These are phyloP conservation scores for Penaeus monodon DNA, from an alignment of 2,888 invertebrate species.

Conservation along the genomic window DNA sequence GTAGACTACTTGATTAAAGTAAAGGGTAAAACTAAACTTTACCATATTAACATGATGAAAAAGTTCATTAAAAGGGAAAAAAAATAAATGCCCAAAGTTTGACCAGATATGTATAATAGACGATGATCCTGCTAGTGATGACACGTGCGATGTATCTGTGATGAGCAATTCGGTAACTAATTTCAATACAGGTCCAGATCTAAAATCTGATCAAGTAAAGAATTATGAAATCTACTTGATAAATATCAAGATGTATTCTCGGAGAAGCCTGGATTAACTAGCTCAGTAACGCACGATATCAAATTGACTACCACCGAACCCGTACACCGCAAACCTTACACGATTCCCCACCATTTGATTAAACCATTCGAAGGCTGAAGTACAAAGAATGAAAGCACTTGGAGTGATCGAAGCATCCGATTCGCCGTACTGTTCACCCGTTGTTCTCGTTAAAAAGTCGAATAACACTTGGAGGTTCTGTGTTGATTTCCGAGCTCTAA, in stretches of 20 bases:
- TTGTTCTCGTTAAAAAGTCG: too few relatives aligned
- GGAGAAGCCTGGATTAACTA: too few relatives aligned
- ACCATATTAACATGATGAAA: background rate
- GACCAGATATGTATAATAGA: background rate
- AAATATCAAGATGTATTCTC: slow-evolving; percentile 6
- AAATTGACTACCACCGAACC: background rate
- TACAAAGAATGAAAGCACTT: too few relatives aligned
- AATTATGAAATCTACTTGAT: background rate
- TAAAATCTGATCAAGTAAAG: background rate
- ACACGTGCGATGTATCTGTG: too few relatives aligned
- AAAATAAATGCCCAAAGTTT: background rate
- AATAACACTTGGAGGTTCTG: too few relatives aligned
- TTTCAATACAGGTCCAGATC: background rate
- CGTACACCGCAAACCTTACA: slow-evolving; percentile 9
- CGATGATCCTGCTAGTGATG: too few relatives aligned
- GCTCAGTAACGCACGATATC: background rate
- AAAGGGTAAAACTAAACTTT: background rate
- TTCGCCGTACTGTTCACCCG: too few relatives aligned
- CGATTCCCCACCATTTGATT: too few relatives aligned
- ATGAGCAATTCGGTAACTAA: background rate
- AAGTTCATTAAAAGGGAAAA: background rate
- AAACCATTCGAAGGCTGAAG: too few relatives aligned
- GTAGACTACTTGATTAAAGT: slow-evolving; percentile 9
- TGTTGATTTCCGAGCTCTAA: slow-evolving; percentile 5
- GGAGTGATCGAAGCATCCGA: too few relatives aligned